Conservation (phyloP, 2,888 invertebrate genomes). For the Emmelina monodactyla region DNA sequence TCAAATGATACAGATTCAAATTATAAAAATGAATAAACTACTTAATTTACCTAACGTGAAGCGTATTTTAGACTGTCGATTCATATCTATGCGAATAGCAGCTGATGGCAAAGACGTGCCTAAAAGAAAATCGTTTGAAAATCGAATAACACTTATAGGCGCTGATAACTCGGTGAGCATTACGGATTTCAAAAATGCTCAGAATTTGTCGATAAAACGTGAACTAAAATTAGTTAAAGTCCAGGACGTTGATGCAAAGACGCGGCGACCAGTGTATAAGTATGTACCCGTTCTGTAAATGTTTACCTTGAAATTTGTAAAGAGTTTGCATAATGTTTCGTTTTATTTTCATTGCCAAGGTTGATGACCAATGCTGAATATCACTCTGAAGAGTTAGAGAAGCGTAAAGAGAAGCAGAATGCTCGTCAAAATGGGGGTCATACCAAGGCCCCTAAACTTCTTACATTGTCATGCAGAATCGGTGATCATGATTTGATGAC, state of each 20-base stretch:
- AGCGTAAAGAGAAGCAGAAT: conserved; percentile 53
- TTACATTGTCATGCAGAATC: conserved; percentile 69
- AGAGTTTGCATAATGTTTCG: no score
- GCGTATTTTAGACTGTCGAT: conserved; percentile 28
- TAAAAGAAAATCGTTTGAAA: conserved; percentile 37
- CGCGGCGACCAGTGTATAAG: conserved; percentile 73
- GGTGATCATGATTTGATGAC: conserved; percentile 72
- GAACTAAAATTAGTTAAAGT: conserved; percentile 75
- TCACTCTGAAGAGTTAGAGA: conserved; percentile 67
- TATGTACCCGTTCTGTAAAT: conserved; percentile 23
- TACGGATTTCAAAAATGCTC: conserved; percentile 72
- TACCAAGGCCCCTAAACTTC: conserved; percentile 70
- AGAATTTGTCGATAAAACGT: conserved; percentile 71
- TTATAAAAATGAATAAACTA: conserved; percentile 31
- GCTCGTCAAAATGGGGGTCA: conserved; percentile 35
- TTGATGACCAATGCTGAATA: conserved; percentile 73
- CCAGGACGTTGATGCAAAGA: conserved; percentile 72
- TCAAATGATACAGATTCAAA: no score
- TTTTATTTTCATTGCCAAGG: no score
- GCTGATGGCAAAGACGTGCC: conserved; percentile 55
- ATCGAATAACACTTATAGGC: conserved; percentile 71
- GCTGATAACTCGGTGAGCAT: conserved; percentile 66
- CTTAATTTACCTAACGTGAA: conserved; percentile 23
- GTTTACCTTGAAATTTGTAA: no score
- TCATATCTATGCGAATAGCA: conserved; percentile 32